Evolutionary conservation across 2,113 vertebrate species (phyloP).

Genomic region (Chiloscyllium plagiosum): DNA sequence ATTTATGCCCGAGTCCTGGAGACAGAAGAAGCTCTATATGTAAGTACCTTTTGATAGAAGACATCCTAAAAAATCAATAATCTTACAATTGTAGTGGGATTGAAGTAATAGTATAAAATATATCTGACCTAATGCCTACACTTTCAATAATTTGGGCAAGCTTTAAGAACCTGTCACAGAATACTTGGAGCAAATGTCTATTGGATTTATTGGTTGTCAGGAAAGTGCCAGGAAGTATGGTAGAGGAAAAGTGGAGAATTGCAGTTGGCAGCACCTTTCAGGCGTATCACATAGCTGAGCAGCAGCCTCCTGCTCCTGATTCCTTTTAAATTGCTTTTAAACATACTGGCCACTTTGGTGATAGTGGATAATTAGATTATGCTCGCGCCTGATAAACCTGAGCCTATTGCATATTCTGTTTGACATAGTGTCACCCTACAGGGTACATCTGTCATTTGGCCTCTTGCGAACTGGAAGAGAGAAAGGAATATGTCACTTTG

Average conservation of each 20-base stretch:
- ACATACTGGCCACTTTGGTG: neutral
- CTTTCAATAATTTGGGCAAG: neutral
- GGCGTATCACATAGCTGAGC: neutral
- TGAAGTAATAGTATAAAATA: neutral
- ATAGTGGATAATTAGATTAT: neutral
- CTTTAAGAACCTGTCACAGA: neutral
- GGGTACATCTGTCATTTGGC: neutral
- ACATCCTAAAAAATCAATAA: neutral
- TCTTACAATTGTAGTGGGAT: neutral
- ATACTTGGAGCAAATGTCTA: neutral
- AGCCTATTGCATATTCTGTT: neutral
- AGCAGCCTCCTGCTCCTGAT: no score
- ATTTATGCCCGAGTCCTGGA: slow-evolving; percentile 41
- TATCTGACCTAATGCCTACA: neutral
- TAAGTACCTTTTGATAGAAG: slow-evolving; percentile 6
- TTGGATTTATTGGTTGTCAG: neutral
- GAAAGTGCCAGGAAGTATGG: neutral
- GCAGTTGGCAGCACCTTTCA: neutral
- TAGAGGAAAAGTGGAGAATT: neutral
- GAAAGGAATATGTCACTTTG: neutral
- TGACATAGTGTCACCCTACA: neutral
- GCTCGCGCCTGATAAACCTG: neutral
- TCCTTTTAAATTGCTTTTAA: neutral
- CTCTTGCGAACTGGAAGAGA: neutral
- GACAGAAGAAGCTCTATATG: slow-evolving; percentile 40